phyloP scores from a whole-genome alignment of 2,113 vertebrate genomes.

The Sapayoa aenigma region DNA sequence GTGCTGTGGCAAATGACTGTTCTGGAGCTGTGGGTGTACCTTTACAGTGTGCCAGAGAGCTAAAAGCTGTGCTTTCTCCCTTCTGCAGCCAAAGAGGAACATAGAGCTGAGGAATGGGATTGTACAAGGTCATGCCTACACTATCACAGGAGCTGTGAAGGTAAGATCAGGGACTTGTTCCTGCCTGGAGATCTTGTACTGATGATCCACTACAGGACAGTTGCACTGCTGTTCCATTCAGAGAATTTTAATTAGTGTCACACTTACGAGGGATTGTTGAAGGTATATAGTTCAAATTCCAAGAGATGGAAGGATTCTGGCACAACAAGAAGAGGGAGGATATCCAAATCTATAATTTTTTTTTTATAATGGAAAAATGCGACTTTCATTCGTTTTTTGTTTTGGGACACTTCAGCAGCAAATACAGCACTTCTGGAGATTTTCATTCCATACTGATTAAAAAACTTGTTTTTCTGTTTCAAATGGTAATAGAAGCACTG shows the following conservation, averaged over 20 bases:
- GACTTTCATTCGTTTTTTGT: not conserved
- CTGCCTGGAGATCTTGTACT: not conserved
- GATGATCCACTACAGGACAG: not conserved
- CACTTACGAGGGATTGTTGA: not conserved
- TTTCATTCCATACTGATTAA: not conserved
- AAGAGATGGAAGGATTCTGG: not conserved
- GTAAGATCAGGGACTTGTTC: slow-evolving; percentile 35
- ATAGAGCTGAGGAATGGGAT: slow-evolving; percentile 59
- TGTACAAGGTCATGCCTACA: slow-evolving; percentile 74
- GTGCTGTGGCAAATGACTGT: not conserved
- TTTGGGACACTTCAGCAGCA: not conserved
- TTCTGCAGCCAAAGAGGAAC: not conserved
- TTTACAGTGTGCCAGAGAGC: not conserved
- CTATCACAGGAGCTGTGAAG: slow-evolving; percentile 62
- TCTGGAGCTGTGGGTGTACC: not conserved
- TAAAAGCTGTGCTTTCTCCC: not conserved
- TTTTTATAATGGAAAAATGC: not conserved
- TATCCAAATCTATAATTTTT: not conserved
- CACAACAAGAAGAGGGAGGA: not conserved
- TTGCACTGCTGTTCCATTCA: not conserved
- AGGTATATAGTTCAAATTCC: not conserved
- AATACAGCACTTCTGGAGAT: not conserved
- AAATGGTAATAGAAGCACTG: not conserved
- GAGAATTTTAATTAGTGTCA: not conserved
- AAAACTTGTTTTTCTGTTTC: not conserved